Percentiles rank a stretch among this genome's conserved stretches.
Evolutionary conservation across 2,888 invertebrate species (phyloP).

Genomic region (Chloroclysta siterata): DNA sequence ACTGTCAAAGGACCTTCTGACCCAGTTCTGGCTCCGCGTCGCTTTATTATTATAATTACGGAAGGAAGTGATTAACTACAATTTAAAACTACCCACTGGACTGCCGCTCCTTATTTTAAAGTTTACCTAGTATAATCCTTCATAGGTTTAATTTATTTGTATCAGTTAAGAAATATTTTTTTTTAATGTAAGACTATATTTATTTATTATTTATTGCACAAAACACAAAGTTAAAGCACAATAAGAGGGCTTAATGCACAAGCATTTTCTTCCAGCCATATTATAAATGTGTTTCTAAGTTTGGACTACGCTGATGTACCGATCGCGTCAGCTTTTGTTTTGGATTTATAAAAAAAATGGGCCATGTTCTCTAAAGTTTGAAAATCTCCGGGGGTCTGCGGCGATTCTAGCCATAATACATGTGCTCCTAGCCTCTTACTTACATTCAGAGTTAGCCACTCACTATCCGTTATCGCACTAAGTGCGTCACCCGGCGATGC

Average conservation of each 20-base stretch:
- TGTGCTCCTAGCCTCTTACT: too few relatives aligned
- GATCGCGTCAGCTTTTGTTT: too few relatives aligned
- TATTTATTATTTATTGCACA: too few relatives aligned
- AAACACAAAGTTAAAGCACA: too few relatives aligned
- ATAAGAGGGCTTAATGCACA: too few relatives aligned
- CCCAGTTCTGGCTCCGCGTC: constrained; percentile 14
- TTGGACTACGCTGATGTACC: background rate
- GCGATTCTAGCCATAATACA: too few relatives aligned
- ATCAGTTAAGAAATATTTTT: too few relatives aligned
- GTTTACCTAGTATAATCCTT: background rate
- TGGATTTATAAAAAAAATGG: too few relatives aligned
- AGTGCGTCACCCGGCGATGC: constrained; percentile 57
- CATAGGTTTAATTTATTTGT: background rate
- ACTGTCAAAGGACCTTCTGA: constrained; percentile 18
- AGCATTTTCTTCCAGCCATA: too few relatives aligned
- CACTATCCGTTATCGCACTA: constrained; percentile 53
- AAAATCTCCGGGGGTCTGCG: too few relatives aligned
- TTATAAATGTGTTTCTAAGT: background rate
- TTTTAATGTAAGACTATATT: too few relatives aligned
- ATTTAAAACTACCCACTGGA: constrained; percentile 8
- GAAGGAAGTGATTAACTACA: constrained; percentile 12
- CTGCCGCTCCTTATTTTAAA: background rate
- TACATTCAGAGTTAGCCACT: too few relatives aligned
- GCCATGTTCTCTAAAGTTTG: background rate
- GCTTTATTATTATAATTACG: constrained; percentile 16